These are phyloP conservation scores for Alethe diademata DNA, from an alignment of 2,113 vertebrate species.

Conservation along the genomic window DNA sequence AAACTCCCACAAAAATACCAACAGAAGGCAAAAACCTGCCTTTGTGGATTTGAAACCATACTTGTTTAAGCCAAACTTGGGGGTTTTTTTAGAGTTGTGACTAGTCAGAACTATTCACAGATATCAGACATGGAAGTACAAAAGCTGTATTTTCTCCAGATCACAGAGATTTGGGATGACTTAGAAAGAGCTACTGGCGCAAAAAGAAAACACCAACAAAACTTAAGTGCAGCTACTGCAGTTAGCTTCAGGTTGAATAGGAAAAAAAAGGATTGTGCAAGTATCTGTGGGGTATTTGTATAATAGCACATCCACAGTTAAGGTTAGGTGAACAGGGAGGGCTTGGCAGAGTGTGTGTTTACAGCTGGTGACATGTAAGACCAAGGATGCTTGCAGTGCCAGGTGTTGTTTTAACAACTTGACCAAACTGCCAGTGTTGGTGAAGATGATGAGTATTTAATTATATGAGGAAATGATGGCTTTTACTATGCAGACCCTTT, in stretches of 20 bases:
- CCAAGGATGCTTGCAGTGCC: not conserved
- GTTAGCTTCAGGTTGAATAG: not conserved
- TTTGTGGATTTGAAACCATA: not conserved
- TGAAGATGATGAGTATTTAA: not conserved
- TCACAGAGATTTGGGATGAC: not conserved
- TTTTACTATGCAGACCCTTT: not conserved
- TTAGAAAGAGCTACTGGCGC: not conserved
- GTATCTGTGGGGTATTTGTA: not conserved
- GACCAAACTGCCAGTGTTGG: not conserved
- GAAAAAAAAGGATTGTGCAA: not conserved
- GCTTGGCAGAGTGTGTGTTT: not conserved
- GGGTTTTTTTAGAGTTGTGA: not conserved
- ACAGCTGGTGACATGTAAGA: not conserved
- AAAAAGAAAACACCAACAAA: not conserved
- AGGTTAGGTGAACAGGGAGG: not conserved
- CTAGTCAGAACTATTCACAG: not conserved
- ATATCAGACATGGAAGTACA: not conserved
- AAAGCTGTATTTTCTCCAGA: not conserved
- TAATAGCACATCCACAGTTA: not conserved
- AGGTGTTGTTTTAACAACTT: not conserved
- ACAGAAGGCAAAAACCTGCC: too few species aligned
- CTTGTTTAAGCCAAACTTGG: not conserved
- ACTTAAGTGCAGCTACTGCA: not conserved
- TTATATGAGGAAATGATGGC: not conserved
- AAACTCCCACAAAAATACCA: not conserved